These are phyloP conservation scores for Anabas testudineus DNA, from an alignment of 2,797 vertebrate genomes.

Conservation along the genomic window DNA sequence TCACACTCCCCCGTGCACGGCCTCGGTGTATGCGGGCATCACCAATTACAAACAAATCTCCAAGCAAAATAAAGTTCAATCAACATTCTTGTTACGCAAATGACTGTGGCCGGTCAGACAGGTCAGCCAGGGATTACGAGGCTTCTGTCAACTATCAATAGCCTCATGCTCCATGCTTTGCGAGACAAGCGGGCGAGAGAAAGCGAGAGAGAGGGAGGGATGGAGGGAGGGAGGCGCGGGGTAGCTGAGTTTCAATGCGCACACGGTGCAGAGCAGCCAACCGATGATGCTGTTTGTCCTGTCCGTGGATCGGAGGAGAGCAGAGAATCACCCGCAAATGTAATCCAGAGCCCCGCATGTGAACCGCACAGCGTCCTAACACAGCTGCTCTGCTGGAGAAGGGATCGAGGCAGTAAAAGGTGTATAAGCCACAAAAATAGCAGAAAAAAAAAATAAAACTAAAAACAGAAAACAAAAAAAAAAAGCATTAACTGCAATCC, in stretches of 20 bases:
- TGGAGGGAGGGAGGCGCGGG: conserved; percentile 8
- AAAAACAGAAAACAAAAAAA: conserved; percentile 20
- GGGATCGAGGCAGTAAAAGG: conserved; percentile 6
- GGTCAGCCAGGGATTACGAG: conserved; percentile 74
- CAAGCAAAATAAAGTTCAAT: conserved; percentile 77
- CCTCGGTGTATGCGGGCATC: conserved; percentile 48
- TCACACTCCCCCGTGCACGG: conserved; percentile 18
- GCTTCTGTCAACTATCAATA: conserved; percentile 82
- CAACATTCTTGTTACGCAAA: conserved; percentile 70
- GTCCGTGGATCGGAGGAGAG: conserved; percentile 55
- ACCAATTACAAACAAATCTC: conserved; percentile 71
- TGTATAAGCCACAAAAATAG: background rate
- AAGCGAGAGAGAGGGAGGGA: background rate
- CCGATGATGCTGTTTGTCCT: conserved; percentile 72
- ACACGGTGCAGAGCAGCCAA: conserved; percentile 59
- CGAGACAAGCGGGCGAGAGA: conserved; percentile 25
- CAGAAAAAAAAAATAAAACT: background rate
- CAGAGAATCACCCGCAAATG: conserved; percentile 34
- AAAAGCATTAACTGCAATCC: too few species aligned
- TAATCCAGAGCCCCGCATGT: conserved; percentile 17
- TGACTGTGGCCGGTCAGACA: conserved; percentile 54
- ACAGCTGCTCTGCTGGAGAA: background rate
- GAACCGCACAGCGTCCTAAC: background rate
- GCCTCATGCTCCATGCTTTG: conserved; percentile 63
- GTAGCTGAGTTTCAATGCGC: conserved; percentile 58